Evolutionary conservation across 2,113 vertebrate genomes (phyloP).

Genomic region (Atlantisia rogersi): DNA sequence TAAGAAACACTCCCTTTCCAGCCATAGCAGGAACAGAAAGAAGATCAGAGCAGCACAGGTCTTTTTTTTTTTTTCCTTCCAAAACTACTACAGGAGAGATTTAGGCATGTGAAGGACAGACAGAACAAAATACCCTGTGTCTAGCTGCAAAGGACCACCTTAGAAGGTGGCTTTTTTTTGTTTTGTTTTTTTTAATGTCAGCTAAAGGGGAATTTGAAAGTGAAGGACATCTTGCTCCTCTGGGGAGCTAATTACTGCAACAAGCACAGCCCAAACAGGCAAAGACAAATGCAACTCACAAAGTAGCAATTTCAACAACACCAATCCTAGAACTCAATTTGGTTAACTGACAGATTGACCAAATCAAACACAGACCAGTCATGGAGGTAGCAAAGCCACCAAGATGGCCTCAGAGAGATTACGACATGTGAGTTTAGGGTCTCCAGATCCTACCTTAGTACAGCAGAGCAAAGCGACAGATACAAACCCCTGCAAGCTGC

Average conservation of each 20-base stretch:
- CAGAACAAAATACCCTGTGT: constrained; percentile 9
- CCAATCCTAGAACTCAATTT: not conserved
- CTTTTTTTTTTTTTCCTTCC: not conserved
- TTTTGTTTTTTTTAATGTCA: constrained; percentile 19
- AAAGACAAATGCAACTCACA: constrained; percentile 22
- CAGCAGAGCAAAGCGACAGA: not conserved
- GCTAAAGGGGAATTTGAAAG: constrained; percentile 63
- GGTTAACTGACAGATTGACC: not conserved
- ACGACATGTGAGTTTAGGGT: not conserved
- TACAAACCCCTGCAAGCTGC: not conserved
- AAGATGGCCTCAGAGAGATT: not conserved
- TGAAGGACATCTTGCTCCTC: constrained; percentile 57
- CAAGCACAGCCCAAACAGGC: constrained; percentile 30
- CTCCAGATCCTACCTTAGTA: not conserved
- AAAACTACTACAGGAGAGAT: not conserved
- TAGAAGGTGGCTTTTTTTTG: not conserved
- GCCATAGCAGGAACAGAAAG: not conserved
- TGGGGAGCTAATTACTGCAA: constrained; percentile 64
- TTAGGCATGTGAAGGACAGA: not conserved
- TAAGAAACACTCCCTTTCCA: not conserved
- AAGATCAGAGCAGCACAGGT: not conserved
- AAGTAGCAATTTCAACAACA: not conserved
- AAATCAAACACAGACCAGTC: not conserved
- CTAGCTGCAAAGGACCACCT: constrained; percentile 15
- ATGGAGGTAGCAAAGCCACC: accelerated